Evolutionary conservation across 2,113 vertebrate species (phyloP), one percentile per base, ranked within the genome.

Genomic region (Protobothrops mucrosquamatus): DNA sequence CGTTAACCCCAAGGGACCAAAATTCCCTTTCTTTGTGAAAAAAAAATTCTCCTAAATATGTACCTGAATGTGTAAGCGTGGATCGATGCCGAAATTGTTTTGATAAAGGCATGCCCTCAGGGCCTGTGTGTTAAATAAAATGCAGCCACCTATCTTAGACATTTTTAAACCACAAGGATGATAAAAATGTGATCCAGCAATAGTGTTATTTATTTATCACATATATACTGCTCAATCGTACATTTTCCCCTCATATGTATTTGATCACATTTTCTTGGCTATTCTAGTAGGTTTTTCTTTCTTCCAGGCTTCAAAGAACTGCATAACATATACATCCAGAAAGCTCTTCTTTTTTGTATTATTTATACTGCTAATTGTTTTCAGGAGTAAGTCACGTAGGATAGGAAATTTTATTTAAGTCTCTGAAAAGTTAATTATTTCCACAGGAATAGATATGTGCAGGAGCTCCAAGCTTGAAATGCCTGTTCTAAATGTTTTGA

Each of bases 111-210:
- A 43, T 52, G 20, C 11, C 55, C 23, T 93, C 69, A 3, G 23
- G 34, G 74, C 92, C 69, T 93, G n/a, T 61, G 20, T 93, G 48
- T 8, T 90, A 56, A 93, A 90, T 93, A 93, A 93, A 93, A 24
- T 43, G 9, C 23, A 61, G 43, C 26, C 57, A 48, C 22, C 26
- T 51, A 64, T n/a, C 61, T 64, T 64, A 12, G 61, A 85, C 15
- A 34, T 11, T 51, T 81, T 57, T 23, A 22, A 34, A 74, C n/a
- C 69, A 34, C 11, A 2, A 56, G 0, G 29, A n/a, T 29, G 4
- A 14, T 39, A 23, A 43, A 12, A 69, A 81, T 23, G 8, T 12
- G 56, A 86, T 24, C 26, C 29, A 48, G 46, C 15, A 12, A 59
- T 89, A 4, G n/a, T 64, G 20, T 2, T 87, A 7, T 92, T 88